Evolutionary conservation across 2,888 invertebrate genomes (phyloP), one percentile per base, ranked within the genome.

Genomic region (Heliconius erato): DNA sequence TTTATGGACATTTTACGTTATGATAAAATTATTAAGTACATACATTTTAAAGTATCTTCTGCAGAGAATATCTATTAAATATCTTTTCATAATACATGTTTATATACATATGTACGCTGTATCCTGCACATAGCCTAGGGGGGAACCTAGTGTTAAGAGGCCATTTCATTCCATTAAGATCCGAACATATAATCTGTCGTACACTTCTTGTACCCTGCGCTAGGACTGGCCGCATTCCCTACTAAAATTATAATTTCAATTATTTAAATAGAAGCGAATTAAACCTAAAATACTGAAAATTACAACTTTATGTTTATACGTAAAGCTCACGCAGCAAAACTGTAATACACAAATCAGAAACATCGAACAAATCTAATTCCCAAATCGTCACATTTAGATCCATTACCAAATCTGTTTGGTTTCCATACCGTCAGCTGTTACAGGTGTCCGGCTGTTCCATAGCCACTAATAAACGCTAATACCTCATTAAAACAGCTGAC

Each of bases 401-500:
- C 65, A 78, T 81, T 81, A 72, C 26, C 59, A 65, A 77, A 65
- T 81, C 71, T 67, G 78, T 78, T 72, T 77, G 77, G 44, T 65
- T 81, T 78, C 19, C 32, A 77, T 59, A 28, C n/a, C 44, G 40
- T 78, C 63, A 65, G 71, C 65, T 65, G 78, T 81, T 81, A 81
- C 77, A 80, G 28, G 81, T 81, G 81, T 81, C 68, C 80, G 28
- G 78, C 11, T 76, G 77, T 83, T 72, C 63, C 74, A 82, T 67
- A 82, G 78, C 80, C 80, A 84, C 85, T 82, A 85, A 85, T 85
- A 85, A 83, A 83, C 74, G 83, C 78, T 76, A 59, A 78, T 28
- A 81, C 84, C 86, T 88, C 86, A 88, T 88, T 89, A 86, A 87
- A 88, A 87, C 85, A 84, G 83, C 79, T 84, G 81, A 86, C 88